phyloP scores from a whole-genome alignment of 2,113 vertebrate species.

The Spizaetus ornatus region DNA sequence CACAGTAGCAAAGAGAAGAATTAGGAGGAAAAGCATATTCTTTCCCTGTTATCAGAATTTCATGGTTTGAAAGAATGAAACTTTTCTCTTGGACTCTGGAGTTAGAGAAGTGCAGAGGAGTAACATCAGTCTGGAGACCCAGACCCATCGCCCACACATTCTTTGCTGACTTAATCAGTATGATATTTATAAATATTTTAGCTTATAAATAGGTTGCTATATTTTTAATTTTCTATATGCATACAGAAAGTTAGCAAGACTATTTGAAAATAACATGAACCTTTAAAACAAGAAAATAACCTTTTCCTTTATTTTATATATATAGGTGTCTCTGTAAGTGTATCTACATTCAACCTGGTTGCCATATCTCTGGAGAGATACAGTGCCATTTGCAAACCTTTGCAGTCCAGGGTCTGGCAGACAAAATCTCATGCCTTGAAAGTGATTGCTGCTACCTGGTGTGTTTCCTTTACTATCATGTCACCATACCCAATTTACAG shows the following conservation, averaged over 20 bases:
- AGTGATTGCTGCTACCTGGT: slow-evolving; percentile 92
- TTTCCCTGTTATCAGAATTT: not conserved
- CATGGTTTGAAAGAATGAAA: not conserved
- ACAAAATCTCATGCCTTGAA: slow-evolving; percentile 94
- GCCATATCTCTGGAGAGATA: slow-evolving; percentile 97
- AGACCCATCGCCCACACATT: not conserved
- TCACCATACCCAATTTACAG: slow-evolving; percentile 93
- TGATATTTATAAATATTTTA: not conserved
- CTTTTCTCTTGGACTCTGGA: not conserved
- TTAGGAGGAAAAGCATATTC: not conserved
- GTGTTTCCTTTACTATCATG: slow-evolving; percentile 89
- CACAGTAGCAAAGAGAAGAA: not conserved
- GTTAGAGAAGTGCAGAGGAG: not conserved
- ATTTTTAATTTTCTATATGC: not conserved
- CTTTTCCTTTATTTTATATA: not conserved
- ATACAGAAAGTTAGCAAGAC: not conserved
- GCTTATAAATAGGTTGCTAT: not conserved
- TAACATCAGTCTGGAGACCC: not conserved
- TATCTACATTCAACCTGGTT: slow-evolving; percentile 95
- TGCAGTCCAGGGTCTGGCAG: slow-evolving; percentile 93
- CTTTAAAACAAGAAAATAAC: not conserved
- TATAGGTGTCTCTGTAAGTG: slow-evolving; percentile 90
- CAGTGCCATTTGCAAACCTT: slow-evolving; percentile 93
- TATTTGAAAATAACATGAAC: not conserved
- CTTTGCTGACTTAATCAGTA: not conserved